A percentile compares a stretch with the other conserved stretches of the same genome.
These are phyloP conservation scores for Trichogramma pretiosum DNA, from an alignment of 1,140 invertebrate genomes.

Conservation along the genomic window DNA sequence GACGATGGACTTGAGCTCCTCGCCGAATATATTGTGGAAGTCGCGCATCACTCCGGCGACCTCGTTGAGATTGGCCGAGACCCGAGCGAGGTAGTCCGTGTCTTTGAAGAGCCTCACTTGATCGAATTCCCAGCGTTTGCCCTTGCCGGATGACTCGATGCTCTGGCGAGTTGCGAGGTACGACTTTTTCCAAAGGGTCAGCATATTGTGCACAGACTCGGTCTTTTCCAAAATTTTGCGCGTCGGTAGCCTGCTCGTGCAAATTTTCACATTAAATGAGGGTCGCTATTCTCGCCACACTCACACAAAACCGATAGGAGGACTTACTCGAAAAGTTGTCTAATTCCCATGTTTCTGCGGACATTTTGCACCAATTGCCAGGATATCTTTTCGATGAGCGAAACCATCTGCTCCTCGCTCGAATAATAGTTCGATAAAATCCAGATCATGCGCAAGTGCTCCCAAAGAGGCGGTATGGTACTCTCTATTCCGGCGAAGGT, in stretches of 20 bases:
- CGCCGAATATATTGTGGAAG: constrained; percentile 82
- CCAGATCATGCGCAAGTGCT: constrained; percentile 77
- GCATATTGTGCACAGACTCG: constrained; percentile 54
- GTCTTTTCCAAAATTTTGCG: constrained; percentile 52
- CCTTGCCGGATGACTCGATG: constrained; percentile 75
- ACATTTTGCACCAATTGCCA: constrained; percentile 71
- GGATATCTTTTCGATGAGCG: constrained; percentile 69
- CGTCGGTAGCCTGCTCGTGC: too few relatives aligned
- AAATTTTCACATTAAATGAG: too few relatives aligned
- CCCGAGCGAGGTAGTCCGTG: constrained; percentile 71
- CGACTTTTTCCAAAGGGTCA: constrained; percentile 65
- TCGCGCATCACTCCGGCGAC: constrained; percentile 67
- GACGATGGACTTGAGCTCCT: constrained; percentile 76
- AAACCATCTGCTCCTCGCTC: constrained; percentile 64
- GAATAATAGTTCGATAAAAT: constrained; percentile 67
- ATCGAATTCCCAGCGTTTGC: constrained; percentile 84
- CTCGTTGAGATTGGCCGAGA: constrained; percentile 68
- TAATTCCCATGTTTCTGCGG: constrained; percentile 59
- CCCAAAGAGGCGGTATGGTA: constrained; percentile 68
- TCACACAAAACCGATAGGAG: too few relatives aligned
- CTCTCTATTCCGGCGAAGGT: constrained; percentile 63
- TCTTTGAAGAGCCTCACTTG: constrained; percentile 66
- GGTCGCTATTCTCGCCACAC: too few relatives aligned
- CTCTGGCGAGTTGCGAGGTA: constrained; percentile 66
- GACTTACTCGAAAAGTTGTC: constrained; percentile 61